Evolutionary conservation across 2,888 invertebrate species (phyloP).

Genomic region (Exephanes ischioxanthus): DNA sequence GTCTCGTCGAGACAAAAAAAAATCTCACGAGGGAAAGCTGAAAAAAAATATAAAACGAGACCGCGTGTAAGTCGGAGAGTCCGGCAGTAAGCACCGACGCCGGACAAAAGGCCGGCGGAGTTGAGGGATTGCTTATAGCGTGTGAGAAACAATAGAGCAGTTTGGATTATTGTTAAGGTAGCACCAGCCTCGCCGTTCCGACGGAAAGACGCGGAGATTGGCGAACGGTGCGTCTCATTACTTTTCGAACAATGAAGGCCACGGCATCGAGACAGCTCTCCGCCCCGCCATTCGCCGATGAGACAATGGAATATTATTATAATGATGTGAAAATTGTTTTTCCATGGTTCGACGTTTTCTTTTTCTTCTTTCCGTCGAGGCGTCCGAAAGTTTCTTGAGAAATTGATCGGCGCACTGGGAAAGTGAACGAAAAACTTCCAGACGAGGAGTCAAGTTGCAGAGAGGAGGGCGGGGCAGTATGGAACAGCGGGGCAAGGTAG

Average conservation of each 20-base stretch:
- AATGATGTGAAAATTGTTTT: slow-evolving; percentile 44
- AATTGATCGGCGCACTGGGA: slow-evolving; percentile 13
- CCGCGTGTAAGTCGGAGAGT: slow-evolving; percentile 33
- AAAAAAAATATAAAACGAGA: background rate
- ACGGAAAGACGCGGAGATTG: slow-evolving; percentile 17
- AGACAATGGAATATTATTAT: slow-evolving; percentile 50
- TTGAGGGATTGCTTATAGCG: slow-evolving; percentile 47
- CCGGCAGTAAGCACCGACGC: slow-evolving; percentile 19
- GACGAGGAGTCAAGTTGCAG: background rate
- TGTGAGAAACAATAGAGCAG: slow-evolving; percentile 53
- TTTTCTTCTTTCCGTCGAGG: background rate
- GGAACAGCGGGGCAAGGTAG: background rate
- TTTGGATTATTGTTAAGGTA: slow-evolving; percentile 55
- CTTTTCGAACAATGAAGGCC: slow-evolving; percentile 58
- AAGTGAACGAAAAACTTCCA: background rate
- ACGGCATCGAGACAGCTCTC: slow-evolving; percentile 23
- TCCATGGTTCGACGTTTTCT: slow-evolving; percentile 15
- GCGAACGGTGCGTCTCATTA: slow-evolving; percentile 51
- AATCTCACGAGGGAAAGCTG: background rate
- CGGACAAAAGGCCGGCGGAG: slow-evolving; percentile 42
- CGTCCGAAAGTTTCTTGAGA: slow-evolving; percentile 17
- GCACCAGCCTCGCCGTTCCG: slow-evolving; percentile 16
- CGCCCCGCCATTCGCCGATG: slow-evolving; percentile 20
- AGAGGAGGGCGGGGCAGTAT: background rate
- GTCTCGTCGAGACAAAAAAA: background rate